Evolutionary conservation across 2,888 invertebrate species (phyloP), one percentile per base, ranked within the genome.

Genomic region (Epirrhoe tristata): DNA sequence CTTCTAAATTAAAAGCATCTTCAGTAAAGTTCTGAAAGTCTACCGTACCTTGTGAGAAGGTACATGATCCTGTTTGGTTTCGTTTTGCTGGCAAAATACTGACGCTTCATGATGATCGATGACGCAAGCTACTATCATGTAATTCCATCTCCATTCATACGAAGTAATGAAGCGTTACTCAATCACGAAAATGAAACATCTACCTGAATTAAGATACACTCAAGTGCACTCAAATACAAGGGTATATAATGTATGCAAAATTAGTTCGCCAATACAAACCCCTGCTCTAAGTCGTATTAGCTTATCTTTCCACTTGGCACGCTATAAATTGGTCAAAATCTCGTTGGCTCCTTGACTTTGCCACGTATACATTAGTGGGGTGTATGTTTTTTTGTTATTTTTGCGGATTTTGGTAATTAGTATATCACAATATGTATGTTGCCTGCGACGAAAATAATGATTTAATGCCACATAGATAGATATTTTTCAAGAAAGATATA

Each of bases 221-320:
- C 68, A 74, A 80, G 78, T 83, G 83, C 79, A 78, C 74, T 75
- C 78, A 74, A 78, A 75, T 70, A 77, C 75, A 74, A 58, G 54
- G 60, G 64, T 58, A 43, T 69, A 74, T 74, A 39, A 56, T 60
- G 86, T 88, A 87, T 90, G 87, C 89, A 87, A 88, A 91, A 91
- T 93, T 93, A 91, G 92, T 90, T 91, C 88, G 86, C 89, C 86
- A 85, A 90, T 90, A 90, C 86, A 86, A 83, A 76, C 77, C 83
- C 84, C 88, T 82, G 78, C 73, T 74, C 79, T 84, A 79, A 87
- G 81, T 81, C 81, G 88, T 85, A 91, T 93, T 91, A 90, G 90
- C 93, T 92, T 93, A 93, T 93, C 93, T 93, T 93, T 92, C 88
- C 89, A 90, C 88, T 91, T 92, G 91, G 93, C 93, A 93, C 93